Conservation (phyloP, 2,113 vertebrate species). For the Ursus arctos region DNA sequence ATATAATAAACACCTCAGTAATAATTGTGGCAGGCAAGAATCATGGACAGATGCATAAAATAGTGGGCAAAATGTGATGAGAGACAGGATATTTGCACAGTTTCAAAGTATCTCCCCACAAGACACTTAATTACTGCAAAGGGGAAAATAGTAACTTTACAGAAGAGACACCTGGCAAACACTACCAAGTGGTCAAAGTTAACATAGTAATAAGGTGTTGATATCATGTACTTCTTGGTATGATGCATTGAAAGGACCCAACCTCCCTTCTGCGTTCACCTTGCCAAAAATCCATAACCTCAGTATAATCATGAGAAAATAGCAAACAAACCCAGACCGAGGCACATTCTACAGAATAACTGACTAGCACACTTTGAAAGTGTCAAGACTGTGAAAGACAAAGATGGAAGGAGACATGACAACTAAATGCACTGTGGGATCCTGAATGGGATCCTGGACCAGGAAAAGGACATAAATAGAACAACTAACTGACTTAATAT, state of each 20-base stretch:
- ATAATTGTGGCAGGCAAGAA: not conserved
- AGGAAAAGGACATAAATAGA: not conserved
- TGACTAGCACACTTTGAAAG: not conserved
- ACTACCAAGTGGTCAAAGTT: not conserved
- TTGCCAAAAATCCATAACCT: not conserved
- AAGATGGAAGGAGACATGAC: not conserved
- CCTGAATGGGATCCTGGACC: not conserved
- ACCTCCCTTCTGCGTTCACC: not conserved
- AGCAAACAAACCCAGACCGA: not conserved
- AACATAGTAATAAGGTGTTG: not conserved
- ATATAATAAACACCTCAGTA: not conserved
- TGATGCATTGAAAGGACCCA: not conserved
- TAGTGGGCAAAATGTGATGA: not conserved
- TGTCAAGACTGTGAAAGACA: not conserved
- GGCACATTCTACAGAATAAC: not conserved
- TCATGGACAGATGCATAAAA: not conserved
- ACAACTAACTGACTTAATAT: not conserved
- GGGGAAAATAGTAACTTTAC: not conserved
- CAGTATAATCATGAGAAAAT: slow-evolving; percentile 1
- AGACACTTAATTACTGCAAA: not conserved
- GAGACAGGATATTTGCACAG: not conserved
- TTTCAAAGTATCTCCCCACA: not conserved
- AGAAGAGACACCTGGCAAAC: not conserved
- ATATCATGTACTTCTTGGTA: not conserved
- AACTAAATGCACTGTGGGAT: not conserved